Base-by-base conservation (phyloP, 2,888 invertebrate species). In the Apotomis capreana region DNA sequence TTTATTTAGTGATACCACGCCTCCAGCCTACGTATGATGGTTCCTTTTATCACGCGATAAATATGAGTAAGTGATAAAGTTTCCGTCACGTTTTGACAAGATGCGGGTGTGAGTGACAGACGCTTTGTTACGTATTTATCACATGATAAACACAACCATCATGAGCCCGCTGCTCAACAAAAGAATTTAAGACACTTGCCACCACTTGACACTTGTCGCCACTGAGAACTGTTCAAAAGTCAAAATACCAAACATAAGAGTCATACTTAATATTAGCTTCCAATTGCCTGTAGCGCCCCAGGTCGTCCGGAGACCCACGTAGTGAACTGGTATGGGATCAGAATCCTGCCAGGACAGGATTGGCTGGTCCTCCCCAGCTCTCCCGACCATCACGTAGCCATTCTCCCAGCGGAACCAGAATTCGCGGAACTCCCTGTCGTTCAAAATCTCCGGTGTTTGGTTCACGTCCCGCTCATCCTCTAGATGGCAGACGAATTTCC, bases 391-490 rank as follows among this genome's bases (percentile, higher is more conserved):
- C n/a, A 65, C 8, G 36, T 65, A 46, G 3, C 65, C 65, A n/a
- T 65, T 10, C 5, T 65, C 65, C 65, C 65, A 65, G 4, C 65
- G 65, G n/a, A 65, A n/a, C 65, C 65, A 65, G 15, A 65, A 65
- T 10, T 65, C 65, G 8, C 65, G 65, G 46, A 36, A 65, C 44
- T 55, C 65, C 8, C 46, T 46, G 26, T 55, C 26, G 46, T 65
- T 36, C 9, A 65, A 8, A n/a, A 65, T 65, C n/a, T 65, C 15
- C 5, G 65, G 65, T 5, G 65, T 65, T 36, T 57, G 65, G 6
- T 26, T 44, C 9, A n/a, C 9, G 15, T 57, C 55, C 36, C 55
- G 55, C n/a, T 65, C 26, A 1, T 0, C 26, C 3, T 0, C 49
- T 57, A n/a, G 55, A 12, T 65, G 12, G 26, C 65, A 65, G 9